Base-by-base conservation (phyloP, 2,888 invertebrate species). In the Sphaerophoria rueppellii region DNA sequence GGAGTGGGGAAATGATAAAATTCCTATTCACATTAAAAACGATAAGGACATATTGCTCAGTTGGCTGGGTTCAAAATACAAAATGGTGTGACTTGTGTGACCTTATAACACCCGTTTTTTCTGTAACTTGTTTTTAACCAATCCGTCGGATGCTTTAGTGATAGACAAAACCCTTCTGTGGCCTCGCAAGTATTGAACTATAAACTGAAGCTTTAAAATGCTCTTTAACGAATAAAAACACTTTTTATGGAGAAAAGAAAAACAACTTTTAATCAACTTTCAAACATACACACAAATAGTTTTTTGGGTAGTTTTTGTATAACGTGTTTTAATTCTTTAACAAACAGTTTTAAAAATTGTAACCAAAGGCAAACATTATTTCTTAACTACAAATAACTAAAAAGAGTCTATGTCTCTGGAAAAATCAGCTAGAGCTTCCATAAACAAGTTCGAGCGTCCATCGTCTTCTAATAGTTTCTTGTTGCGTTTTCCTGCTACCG, bases 391-490 rank as follows among this genome's bases (percentile, higher is more conserved):
- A 24, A 54, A n/a, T 35, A 87, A 88, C 89, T 89, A 90, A 88
- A 89, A 89, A 54, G 88, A 87, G 85, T 92, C 91, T 78, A 91
- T 86, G 87, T 91, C 91, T 80, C 91, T 89, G 4, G 92, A 89
- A 12, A 92, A 88, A 88, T 92, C 92, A 3, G 91, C 89, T 67
- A 92, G 88, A 87, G 91, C 89, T 88, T 92, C 92, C 90, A 91
- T 91, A 72, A 92, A 91, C 57, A 92, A 88, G 79, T 89, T 89
- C n/a, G 91, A 90, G 72, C 90, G 91, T 34, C 86, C 89, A 75
- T 89, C 89, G 16, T 89, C 88, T 6, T 82, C 87, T 6, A 58
- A 48, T 2, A 61, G 35, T 24, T 71, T 69, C 16, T 40, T 76
- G 3, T 58, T 43, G 11, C 78, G 60, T 24, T 72, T 69, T 24